phyloP scores from a whole-genome alignment of 2,113 vertebrate species.

The Cynocephalus volans region DNA sequence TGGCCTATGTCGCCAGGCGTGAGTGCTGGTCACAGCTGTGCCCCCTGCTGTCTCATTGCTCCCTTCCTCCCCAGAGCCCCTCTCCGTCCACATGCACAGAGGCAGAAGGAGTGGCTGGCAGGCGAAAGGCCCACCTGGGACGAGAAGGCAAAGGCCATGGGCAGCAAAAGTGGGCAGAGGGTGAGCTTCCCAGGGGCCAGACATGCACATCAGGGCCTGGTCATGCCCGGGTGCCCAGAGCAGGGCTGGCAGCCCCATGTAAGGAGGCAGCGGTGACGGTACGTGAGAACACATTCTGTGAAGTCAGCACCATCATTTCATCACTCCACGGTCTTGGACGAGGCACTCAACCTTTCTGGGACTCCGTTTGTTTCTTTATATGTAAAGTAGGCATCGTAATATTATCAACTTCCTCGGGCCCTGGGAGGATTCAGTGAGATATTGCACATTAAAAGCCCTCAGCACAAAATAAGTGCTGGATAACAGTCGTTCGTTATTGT shows the following conservation, averaged over 20 bases:
- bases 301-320: accelerated
- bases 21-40: slow-evolving; percentile 11
- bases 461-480: not conserved
- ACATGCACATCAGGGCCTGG: not conserved
- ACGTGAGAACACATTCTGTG: not conserved
- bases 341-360: accelerated
- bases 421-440: not conserved
- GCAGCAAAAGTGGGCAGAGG: not conserved
- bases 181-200: not conserved
- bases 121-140: not conserved
- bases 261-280: not conserved
- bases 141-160: not conserved
- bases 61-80: not conserved
- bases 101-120: slow-evolving; percentile 59
- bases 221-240: not conserved
- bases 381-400: not conserved
- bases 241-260: accelerated
- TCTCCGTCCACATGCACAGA: not conserved
- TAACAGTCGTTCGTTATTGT: accelerated
- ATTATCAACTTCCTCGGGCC: not conserved
- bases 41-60: slow-evolving; percentile 1
- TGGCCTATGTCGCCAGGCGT: not conserved
- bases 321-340: accelerated
- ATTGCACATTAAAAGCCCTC: not conserved
- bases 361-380: not conserved